Evolutionary conservation across 53 echinoderm and acorn worm genomes (phyloP), one percentile per base, ranked within the genome.

Genomic region (Holothuria scabra): DNA sequence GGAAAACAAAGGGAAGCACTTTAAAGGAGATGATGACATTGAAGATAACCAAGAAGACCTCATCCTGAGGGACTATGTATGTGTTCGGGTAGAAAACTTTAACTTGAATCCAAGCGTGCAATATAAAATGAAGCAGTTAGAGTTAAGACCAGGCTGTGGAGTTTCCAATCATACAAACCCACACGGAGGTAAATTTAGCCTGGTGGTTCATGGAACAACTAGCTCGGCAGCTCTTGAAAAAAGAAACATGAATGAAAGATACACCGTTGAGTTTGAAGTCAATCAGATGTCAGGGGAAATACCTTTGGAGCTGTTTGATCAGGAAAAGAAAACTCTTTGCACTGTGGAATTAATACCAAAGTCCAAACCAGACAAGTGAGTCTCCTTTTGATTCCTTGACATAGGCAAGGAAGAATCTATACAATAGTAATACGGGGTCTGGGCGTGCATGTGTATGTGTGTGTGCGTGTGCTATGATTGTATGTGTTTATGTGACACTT

Each of bases 331-430:
- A 18, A 84, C 46, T 21, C 85, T 89, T 28, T 96, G 93, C 59
- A 93, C 96, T 29, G 66, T 93, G 70, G 96, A 96, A 64, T 44
- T 96, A 71, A 91, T 96, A 38, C 93, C 93, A 29, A 94, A 93
- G 65, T 60, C 91, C 26, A 38, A 52, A 64, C 96, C 96, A 57
- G 92, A 92, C 26, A 83, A 82, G 96, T 94, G 49, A 76, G 89
- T 80, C 12, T 18, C 49, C 19, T 68, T 32, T 19, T 32, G n/a
- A 31, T 68, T 32, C 28, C 8, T 68, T 68, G 31, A n/a, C n/a
- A n/a, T n/a, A n/a, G n/a, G n/a, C n/a, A n/a, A n/a, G n/a, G n/a
- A n/a, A n/a, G n/a, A n/a, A n/a, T n/a, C n/a, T n/a, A n/a, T n/a
- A n/a, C n/a, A n/a, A n/a, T n/a, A n/a, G n/a, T n/a, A n/a, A n/a